phyloP scores from a whole-genome alignment of 2,888 invertebrate species.

The Caprella mutica region DNA sequence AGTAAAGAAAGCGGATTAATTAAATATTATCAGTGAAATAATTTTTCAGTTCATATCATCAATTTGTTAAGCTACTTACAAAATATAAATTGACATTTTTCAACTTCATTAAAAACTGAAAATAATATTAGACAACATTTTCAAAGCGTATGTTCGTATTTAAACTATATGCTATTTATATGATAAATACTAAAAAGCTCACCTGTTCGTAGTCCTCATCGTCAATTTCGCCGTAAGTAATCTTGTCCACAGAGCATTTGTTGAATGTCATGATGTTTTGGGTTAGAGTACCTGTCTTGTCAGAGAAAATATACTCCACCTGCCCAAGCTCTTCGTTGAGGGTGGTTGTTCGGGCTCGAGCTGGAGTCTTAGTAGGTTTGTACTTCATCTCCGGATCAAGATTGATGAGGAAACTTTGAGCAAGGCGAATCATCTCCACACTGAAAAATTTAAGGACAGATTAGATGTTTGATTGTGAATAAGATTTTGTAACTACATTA shows the following conservation, averaged over 20 bases:
- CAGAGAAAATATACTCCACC: conserved; percentile 98
- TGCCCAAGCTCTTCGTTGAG: conserved; percentile 97
- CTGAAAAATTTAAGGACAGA: conserved; percentile 39
- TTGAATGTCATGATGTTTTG: conserved; percentile 99
- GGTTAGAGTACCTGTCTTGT: conserved; percentile 98
- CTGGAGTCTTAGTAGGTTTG: conserved; percentile 56
- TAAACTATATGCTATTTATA: background rate
- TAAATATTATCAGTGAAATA: too few relatives aligned
- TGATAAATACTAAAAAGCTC: too few relatives aligned
- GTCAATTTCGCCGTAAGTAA: conserved; percentile 79
- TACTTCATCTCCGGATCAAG: conserved; percentile 99
- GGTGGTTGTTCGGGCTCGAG: conserved; percentile 92
- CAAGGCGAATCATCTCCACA: conserved; percentile 85
- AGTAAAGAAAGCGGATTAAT: too few relatives aligned
- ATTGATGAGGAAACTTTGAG: conserved; percentile 96
- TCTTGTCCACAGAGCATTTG: conserved; percentile 90
- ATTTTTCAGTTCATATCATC: too few relatives aligned
- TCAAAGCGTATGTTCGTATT: too few relatives aligned
- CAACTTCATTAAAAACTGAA: too few relatives aligned
- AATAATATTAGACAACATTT: too few relatives aligned
- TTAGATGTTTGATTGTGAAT: too few relatives aligned
- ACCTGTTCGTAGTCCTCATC: conserved; percentile 76
- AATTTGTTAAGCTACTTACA: too few relatives aligned
- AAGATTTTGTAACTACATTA: too few relatives aligned
- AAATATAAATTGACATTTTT: too few relatives aligned